phyloP scores from a whole-genome alignment of 2,797 vertebrate genomes.

The Gephyroberyx darwinii region DNA sequence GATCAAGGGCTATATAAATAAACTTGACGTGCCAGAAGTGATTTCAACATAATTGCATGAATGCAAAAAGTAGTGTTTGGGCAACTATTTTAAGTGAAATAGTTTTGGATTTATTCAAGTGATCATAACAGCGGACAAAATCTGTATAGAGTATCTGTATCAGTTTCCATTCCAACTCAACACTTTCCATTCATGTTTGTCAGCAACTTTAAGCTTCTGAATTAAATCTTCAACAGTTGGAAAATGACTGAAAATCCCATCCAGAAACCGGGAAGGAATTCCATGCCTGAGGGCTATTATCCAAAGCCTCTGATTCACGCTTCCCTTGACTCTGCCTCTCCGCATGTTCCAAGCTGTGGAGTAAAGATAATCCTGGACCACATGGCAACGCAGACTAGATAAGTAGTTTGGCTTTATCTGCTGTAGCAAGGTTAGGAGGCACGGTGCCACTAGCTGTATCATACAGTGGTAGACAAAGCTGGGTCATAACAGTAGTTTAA shows the following conservation, averaged over 20 bases:
- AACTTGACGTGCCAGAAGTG: no score
- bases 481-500: constrained; percentile 10
- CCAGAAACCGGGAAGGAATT: constrained; percentile 9
- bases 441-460: background rate
- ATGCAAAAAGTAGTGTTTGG: background rate
- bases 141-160: background rate
- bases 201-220: constrained; percentile 20
- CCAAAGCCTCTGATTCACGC: constrained; percentile 14
- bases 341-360: constrained; percentile 27
- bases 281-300: background rate
- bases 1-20: no score
- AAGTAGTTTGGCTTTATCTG: constrained; percentile 54
- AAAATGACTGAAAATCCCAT: constrained; percentile 18
- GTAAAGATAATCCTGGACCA: constrained; percentile 58
- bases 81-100: background rate
- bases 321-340: constrained; percentile 18
- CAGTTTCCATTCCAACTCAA: constrained; percentile 17
- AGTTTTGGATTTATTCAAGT: background rate
- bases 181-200: constrained; percentile 16
- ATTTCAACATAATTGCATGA: no score
- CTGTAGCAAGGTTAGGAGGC: constrained; percentile 38
- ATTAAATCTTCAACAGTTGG: constrained; percentile 11
- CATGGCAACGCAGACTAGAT: constrained; percentile 49
- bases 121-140: constrained; percentile 7
- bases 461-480: constrained; percentile 28